These are phyloP conservation scores for Hydriomena furcata DNA, from an alignment of 2,888 invertebrate genomes.

Conservation along the genomic window DNA sequence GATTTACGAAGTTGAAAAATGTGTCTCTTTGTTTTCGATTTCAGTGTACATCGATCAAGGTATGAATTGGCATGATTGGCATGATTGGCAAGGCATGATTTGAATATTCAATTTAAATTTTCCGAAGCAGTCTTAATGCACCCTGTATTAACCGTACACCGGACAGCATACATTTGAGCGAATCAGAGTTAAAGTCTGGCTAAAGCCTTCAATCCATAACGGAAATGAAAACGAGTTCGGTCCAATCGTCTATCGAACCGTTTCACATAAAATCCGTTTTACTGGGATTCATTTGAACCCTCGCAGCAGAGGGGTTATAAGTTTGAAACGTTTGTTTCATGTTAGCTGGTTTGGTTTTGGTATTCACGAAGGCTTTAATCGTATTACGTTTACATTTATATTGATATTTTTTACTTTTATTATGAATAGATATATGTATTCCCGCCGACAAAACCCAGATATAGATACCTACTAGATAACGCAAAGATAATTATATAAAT, in stretches of 20 bases:
- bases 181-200: constrained; percentile 43
- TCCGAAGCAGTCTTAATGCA: too few species aligned
- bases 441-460: too few species aligned
- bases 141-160: constrained; percentile 44
- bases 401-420: constrained; percentile 5
- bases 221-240: constrained; percentile 45
- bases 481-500: too few species aligned
- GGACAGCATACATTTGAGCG: constrained; percentile 41
- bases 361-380: constrained; percentile 28
- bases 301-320: constrained; percentile 27
- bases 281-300: constrained; percentile 32
- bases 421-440: too few species aligned
- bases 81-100: too few species aligned
- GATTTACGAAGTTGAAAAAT: too few species aligned
- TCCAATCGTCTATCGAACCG: constrained; percentile 37
- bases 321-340: constrained; percentile 33
- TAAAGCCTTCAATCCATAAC: constrained; percentile 40
- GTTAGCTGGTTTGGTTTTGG: constrained; percentile 26
- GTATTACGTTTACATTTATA: constrained; percentile 25
- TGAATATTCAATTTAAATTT: too few species aligned
- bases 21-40: too few species aligned
- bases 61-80: too few species aligned
- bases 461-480: too few species aligned
- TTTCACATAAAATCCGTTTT: constrained; percentile 37
- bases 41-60: too few species aligned